phyloP scores from a whole-genome alignment of 2,797 vertebrate species.

The Enteromius viviparus region DNA sequence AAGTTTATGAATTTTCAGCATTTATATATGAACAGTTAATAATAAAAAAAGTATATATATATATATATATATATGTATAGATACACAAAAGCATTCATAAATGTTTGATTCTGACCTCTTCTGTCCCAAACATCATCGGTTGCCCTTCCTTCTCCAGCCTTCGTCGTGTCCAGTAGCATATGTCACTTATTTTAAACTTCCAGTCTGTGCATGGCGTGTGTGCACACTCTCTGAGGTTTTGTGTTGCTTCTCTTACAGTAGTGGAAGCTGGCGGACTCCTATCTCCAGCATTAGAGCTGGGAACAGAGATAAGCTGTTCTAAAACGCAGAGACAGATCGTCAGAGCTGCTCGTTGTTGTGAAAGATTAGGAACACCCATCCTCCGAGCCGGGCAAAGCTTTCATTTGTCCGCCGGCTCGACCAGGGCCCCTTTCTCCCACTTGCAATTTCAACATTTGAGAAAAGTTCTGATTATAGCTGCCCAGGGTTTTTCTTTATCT shows the following conservation, averaged over 20 bases:
- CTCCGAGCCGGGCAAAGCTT: slow-evolving; percentile 45
- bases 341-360: slow-evolving; percentile 36
- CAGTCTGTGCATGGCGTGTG: slow-evolving; percentile 6
- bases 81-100: not conserved
- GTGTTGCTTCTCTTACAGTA: slow-evolving; percentile 38
- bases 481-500: slow-evolving; percentile 51
- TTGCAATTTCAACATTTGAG: slow-evolving; percentile 59
- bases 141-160: not conserved
- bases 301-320: slow-evolving; percentile 59
- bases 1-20: not conserved
- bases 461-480: slow-evolving; percentile 50
- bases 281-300: slow-evolving; percentile 61
- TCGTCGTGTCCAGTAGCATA: not conserved
- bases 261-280: slow-evolving; percentile 42
- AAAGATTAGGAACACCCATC: slow-evolving; percentile 57
- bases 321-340: slow-evolving; percentile 53
- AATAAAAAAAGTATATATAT: too few relatives aligned
- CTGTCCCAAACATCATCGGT: not conserved
- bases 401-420: slow-evolving; percentile 45
- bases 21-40: not conserved
- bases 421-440: slow-evolving; percentile 57
- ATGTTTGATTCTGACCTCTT: not conserved
- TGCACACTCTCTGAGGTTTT: slow-evolving; percentile 33
- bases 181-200: not conserved
- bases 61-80: not conserved